phyloP scores from a whole-genome alignment of 2,888 invertebrate species.

The Andrena minutula region DNA sequence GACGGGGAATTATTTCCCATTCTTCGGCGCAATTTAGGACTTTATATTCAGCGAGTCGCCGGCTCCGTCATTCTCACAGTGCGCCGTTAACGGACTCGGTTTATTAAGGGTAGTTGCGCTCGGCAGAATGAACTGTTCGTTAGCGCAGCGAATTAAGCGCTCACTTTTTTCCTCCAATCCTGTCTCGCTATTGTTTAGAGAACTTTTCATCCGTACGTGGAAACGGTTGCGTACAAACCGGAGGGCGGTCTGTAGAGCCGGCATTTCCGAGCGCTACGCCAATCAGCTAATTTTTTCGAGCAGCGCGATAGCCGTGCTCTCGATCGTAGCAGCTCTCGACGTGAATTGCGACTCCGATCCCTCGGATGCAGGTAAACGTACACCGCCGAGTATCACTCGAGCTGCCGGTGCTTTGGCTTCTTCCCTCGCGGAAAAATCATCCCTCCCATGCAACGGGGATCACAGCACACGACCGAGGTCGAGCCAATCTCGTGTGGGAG shows the following conservation, averaged over 20 bases:
- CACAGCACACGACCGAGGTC: constrained; percentile 3
- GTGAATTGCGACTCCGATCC: background rate
- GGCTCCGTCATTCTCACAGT: background rate
- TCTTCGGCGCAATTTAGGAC: constrained; percentile 4
- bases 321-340: background rate
- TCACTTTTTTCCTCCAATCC: too few species aligned
- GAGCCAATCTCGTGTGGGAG: constrained; percentile 42
- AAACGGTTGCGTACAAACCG: too few species aligned
- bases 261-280: background rate
- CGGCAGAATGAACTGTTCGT: too few species aligned
- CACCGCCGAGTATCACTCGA: background rate
- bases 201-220: too few species aligned
- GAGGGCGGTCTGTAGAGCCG: too few species aligned
- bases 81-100: background rate
- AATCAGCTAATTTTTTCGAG: background rate
- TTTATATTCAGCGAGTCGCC: background rate
- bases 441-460: background rate
- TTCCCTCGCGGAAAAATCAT: constrained; percentile 4
- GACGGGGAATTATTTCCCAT: constrained; percentile 18
- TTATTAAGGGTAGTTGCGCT: background rate
- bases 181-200: too few species aligned
- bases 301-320: background rate
- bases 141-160: too few species aligned
- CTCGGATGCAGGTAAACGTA: background rate
- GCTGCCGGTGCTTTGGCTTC: background rate